These are phyloP conservation scores for Deroplatys truncata DNA, from an alignment of 2,888 invertebrate species.

Conservation along the genomic window DNA sequence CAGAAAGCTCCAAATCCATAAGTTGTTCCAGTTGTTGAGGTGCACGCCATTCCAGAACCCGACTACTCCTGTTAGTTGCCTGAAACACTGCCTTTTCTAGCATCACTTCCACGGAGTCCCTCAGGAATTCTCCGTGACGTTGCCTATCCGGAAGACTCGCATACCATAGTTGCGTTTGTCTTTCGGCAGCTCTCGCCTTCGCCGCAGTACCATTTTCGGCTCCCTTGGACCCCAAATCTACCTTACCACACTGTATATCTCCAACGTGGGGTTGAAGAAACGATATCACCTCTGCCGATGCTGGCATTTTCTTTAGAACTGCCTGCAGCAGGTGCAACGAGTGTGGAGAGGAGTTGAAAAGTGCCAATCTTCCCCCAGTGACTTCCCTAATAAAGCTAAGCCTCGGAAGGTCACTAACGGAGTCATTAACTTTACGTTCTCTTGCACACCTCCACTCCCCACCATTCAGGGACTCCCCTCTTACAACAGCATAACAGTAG, in stretches of 20 bases:
- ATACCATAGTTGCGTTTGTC: slow-evolving; percentile 13
- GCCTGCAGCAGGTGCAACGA: not conserved
- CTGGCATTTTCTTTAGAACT: slow-evolving; percentile 13
- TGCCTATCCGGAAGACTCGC: slow-evolving; percentile 52
- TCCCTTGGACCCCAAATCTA: not conserved
- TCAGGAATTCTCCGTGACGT: slow-evolving; percentile 68
- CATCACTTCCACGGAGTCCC: slow-evolving; percentile 65
- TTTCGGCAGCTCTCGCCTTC: not conserved
- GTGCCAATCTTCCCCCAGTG: not conserved
- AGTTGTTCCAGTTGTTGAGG: slow-evolving; percentile 66
- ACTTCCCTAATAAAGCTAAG: slow-evolving; percentile 1
- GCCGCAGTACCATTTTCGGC: not conserved
- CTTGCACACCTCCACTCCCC: not conserved
- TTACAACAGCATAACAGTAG: not conserved
- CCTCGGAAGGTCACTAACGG: slow-evolving; percentile 5
- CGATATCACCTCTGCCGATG: slow-evolving; percentile 8
- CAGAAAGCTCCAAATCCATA: slow-evolving; percentile 61
- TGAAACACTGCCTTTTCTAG: slow-evolving; percentile 72
- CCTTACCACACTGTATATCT: not conserved
- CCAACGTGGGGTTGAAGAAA: not conserved
- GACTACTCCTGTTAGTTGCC: slow-evolving; percentile 63
- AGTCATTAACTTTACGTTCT: not conserved
- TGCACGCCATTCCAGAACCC: slow-evolving; percentile 77
- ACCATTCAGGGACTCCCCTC: slow-evolving; percentile 8
- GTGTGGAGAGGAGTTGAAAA: not conserved